Evolutionary conservation across 2,113 vertebrate genomes (phyloP), one percentile per base, ranked within the genome.

Genomic region (Lucifuga dentata): DNA sequence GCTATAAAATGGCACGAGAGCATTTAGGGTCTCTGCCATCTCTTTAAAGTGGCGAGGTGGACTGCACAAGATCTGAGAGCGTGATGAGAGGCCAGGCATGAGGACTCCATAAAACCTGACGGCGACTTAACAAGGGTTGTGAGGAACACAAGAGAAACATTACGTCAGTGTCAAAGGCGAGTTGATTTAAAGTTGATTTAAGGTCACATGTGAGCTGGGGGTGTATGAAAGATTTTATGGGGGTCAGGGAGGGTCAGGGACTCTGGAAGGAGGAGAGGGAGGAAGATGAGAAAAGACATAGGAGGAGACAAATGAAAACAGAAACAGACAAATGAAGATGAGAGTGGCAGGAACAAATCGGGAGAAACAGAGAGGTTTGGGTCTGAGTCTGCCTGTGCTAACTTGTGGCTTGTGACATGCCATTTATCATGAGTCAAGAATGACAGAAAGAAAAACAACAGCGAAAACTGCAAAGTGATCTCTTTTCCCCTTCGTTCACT

Each of bases 181-280:
- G 75, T 52, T 80, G 73, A 74, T 81, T 77, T 72, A 36, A 62
- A 55, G 75, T 52, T 80, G 73, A 74, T 81, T 77, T 72, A 79
- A 73, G 29, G 7, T 55, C 43, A 64, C 59, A 35, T 60, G 80
- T 53, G 48, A 77, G 57, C 60, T 4, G n/a, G 29, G 40, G 65
- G 68, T 16, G n/a, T 35, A 57, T 23, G 29, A 26, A 51, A 26
- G 48, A 53, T 57, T 81, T 80, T 72, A 81, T 48, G 21, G 59
- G 68, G 33, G 61, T 65, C 46, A 58, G 45, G 16, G 36, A 52
- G 26, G 35, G 56, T 44, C 35, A 9, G 29, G 21, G 23, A 57
- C 16, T 60, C 38, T 9, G 55, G 63, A 23, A 0, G 50, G 41
- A 4, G 39, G 51, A 38, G 41, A 57, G 8, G 23, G 29, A 50